phyloP scores from a whole-genome alignment of 1,140 invertebrate species.

The Hypsibius dujardini region DNA sequence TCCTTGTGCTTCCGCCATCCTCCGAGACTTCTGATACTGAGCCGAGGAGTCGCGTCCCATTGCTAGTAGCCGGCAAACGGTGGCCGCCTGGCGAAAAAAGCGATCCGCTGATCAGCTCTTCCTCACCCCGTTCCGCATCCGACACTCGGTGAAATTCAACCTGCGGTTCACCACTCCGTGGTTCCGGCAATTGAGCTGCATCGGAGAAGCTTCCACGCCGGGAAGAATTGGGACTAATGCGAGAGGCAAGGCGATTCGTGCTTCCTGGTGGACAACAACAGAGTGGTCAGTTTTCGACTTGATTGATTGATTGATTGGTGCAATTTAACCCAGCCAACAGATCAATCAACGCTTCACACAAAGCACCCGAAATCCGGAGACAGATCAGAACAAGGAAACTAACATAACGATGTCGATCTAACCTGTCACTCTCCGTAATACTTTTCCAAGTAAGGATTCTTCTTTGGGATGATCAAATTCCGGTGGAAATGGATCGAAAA shows the following conservation, averaged over 20 bases:
- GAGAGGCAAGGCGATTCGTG: too few species aligned
- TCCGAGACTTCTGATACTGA: not conserved
- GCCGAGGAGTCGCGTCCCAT: not conserved
- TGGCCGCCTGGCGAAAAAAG: not conserved
- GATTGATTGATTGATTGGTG: not conserved
- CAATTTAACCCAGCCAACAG: not conserved
- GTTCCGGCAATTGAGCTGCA: not conserved
- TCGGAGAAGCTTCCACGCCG: too few species aligned
- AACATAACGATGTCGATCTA: too few species aligned
- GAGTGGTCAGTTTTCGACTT: not conserved
- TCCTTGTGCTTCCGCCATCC: not conserved
- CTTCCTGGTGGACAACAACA: too few species aligned
- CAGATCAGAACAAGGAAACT: too few species aligned
- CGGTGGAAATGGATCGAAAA: not conserved
- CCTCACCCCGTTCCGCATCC: not conserved
- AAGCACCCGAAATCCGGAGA: too few species aligned
- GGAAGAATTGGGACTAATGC: too few species aligned
- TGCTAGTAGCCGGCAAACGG: not conserved
- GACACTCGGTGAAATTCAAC: not conserved
- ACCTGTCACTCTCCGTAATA: conserved; percentile 4
- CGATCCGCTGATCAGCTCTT: not conserved
- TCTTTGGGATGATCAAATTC: not conserved
- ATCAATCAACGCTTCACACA: not conserved
- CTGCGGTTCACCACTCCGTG: not conserved
- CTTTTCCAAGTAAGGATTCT: not conserved